A percentile compares a stretch with the other conserved stretches of the same genome.
phyloP scores from a whole-genome alignment of 2,888 invertebrate genomes.

The Lasioglossum oenotherae region DNA sequence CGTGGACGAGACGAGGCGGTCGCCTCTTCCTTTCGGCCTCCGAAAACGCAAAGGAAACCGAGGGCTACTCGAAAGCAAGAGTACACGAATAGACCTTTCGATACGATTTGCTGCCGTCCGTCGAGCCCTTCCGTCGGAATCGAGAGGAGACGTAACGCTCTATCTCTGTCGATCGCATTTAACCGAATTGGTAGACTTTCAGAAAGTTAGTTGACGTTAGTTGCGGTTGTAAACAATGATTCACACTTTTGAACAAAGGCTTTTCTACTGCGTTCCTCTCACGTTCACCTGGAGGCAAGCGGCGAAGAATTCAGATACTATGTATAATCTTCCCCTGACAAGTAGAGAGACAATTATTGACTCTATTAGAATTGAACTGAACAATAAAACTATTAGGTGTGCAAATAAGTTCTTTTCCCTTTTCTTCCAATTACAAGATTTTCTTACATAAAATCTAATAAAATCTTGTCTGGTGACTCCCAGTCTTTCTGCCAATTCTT shows the following conservation, averaged over 20 bases:
- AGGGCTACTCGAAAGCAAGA: background rate
- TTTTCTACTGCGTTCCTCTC: too few relatives aligned
- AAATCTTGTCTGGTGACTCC: too few relatives aligned
- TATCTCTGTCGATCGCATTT: background rate
- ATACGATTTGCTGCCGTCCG: background rate
- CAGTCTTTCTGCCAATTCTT: too few relatives aligned
- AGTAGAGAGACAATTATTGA: too few relatives aligned
- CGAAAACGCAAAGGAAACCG: background rate
- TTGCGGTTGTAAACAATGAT: background rate
- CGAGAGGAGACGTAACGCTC: background rate
- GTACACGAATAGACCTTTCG: background rate
- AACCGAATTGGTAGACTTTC: background rate
- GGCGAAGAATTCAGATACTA: background rate
- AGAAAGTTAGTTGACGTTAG: background rate
- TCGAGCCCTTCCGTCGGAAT: background rate
- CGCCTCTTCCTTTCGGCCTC: slow-evolving; percentile 13
- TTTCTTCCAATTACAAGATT: too few relatives aligned
- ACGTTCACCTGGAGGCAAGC: background rate
- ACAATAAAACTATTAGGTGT: too few relatives aligned
- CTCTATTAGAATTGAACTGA: too few relatives aligned
- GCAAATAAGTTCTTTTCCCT: too few relatives aligned
- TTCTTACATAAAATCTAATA: too few relatives aligned
- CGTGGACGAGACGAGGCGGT: background rate
- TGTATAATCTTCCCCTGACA: background rate
- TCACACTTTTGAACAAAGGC: background rate